Percentiles rank a stretch among this genome's conserved stretches.
phyloP scores from a whole-genome alignment of 2,113 vertebrate species.

The Ursus arctos region DNA sequence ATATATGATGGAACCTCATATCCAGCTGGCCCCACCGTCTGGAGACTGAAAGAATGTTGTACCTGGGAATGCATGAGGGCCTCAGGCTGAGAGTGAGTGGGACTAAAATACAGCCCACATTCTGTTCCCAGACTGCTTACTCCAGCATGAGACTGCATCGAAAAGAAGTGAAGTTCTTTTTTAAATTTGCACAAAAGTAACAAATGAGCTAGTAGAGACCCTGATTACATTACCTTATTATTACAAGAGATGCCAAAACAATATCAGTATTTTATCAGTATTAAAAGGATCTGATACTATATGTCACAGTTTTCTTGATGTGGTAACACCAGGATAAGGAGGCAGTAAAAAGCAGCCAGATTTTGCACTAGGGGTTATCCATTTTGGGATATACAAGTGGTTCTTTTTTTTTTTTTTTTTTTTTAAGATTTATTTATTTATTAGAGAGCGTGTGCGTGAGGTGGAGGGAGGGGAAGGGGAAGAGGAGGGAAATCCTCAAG shows the following conservation, averaged over 20 bases:
- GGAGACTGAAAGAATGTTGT: neutral
- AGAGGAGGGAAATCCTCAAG: neutral
- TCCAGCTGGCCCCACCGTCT: neutral
- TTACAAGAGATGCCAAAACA: neutral
- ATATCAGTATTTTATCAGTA: neutral
- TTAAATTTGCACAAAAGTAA: neutral
- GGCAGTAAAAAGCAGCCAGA: neutral
- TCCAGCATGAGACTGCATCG: neutral
- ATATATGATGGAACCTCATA: neutral
- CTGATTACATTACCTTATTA: neutral
- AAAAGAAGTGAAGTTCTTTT: neutral
- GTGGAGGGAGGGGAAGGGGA: neutral
- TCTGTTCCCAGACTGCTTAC: neutral
- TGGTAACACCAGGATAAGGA: neutral
- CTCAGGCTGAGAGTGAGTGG: neutral
- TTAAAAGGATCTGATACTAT: neutral
- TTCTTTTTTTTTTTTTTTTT: slow-evolving; percentile 30
- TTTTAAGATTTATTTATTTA: too few relatives aligned
- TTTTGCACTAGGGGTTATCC: neutral
- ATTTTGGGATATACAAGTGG: neutral
- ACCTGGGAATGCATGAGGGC: neutral
- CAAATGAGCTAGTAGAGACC: neutral
- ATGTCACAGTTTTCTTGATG: neutral
- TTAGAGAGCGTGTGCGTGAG: too few relatives aligned
- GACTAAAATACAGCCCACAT: neutral